A percentile compares a stretch with the other conserved stretches of the same genome.
Conservation (phyloP, 2,888 invertebrate species). For the Dastarcus helophoroides region DNA sequence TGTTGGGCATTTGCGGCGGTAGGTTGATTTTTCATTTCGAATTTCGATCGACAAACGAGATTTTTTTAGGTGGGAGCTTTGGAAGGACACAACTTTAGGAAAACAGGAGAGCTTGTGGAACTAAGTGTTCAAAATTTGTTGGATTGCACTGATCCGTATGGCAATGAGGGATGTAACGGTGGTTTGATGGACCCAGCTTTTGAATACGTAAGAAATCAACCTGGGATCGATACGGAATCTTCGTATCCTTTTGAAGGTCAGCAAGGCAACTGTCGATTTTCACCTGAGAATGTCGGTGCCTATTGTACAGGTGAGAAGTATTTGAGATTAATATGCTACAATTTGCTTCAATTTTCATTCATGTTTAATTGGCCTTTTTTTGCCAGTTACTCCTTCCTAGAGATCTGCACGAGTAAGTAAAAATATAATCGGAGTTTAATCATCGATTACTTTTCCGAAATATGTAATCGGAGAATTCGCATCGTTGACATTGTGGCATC, state of each 20-base stretch:
- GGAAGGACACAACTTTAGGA: slow-evolving; percentile 42
- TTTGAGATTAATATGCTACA: too few relatives aligned
- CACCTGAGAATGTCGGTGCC: slow-evolving; percentile 8
- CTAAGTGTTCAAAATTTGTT: slow-evolving; percentile 45
- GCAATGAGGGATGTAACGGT: slow-evolving; percentile 42
- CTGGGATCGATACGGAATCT: slow-evolving; percentile 42
- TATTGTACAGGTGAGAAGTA: slow-evolving; percentile 11
- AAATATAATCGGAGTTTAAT: too few relatives aligned
- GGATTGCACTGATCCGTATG: slow-evolving; percentile 40
- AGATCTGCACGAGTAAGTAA: too few relatives aligned
- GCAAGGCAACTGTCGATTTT: slow-evolving; percentile 13
- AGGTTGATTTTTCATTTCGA: slow-evolving; percentile 16
- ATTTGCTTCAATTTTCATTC: too few relatives aligned
- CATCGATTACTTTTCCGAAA: too few relatives aligned
- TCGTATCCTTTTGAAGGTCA: slow-evolving; percentile 39
- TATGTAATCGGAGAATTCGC: too few relatives aligned
- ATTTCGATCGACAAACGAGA: slow-evolving; percentile 1
- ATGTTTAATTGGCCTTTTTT: too few relatives aligned
- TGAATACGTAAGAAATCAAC: slow-evolving; percentile 36
- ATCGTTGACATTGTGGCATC: too few relatives aligned
- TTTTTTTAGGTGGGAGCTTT: slow-evolving; percentile 43
- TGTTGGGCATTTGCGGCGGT: slow-evolving; percentile 37
- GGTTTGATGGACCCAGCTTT: slow-evolving; percentile 41
- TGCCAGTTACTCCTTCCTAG: too few relatives aligned
- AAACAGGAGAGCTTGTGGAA: slow-evolving; percentile 38